Evolutionary conservation across 2,113 vertebrate species (phyloP), one percentile per base, ranked within the genome.

Genomic region (Lampris incognitus): DNA sequence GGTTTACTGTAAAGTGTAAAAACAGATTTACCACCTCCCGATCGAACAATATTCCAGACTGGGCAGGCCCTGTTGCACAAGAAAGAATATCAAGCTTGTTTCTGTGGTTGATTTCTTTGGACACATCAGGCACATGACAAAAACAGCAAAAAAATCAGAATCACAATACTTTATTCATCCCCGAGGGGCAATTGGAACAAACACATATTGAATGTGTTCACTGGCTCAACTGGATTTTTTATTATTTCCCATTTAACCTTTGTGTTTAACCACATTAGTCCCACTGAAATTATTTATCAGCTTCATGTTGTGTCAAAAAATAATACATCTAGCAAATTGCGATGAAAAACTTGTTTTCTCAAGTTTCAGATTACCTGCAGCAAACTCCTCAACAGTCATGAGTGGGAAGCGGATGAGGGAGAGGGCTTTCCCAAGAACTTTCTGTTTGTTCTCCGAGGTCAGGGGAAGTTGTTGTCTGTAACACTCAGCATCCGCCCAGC

Each of bases 1-100:
- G 97, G 85, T 98, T 98, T 93, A 97, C 97, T 78, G 97, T 97
- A 93, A 98, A 98, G 93, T 98, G 96, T 88, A 98, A 95, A 92
- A 98, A 98, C 88, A 98, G 96, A 91, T 96, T 98, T 83, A 98
- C 97, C 88, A 97, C 96, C 91, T 97, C 97, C 79, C 96, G 94
- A 91, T 98, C 96, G 66, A 96, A 96, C 88, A 98, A 89, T 91
- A 97, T 98, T 86, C 97, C 97, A 93, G 96, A 97, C 57, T 97
- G 96, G 93, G 96, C 97, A 93, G 97, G 96, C 85, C 97, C 97
- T 98, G 91, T 79, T 84, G 85, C 94, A 93, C 92, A 89, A 95
- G 76, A 92, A 85, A 91, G 70, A 93, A 93, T 94, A 91, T 93
- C 82, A 93, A 89, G 82, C 91, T 92, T 85, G 88, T 92, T 90